phyloP scores from a whole-genome alignment of 1,140 invertebrate species.

The Pseudoatta argentina region DNA sequence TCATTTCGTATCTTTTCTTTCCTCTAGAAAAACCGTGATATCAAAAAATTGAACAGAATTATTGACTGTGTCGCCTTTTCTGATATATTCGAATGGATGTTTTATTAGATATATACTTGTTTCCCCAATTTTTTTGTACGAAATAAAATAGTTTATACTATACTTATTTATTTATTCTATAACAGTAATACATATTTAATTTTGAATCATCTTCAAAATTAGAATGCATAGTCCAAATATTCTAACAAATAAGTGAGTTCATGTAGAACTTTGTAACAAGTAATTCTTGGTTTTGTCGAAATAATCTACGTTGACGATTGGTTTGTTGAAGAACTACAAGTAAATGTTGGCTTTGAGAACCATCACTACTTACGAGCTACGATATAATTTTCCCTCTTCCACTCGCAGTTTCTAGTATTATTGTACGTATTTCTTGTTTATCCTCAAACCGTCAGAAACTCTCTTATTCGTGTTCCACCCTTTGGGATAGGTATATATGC shows the following conservation, averaged over 20 bases:
- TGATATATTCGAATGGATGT: background rate
- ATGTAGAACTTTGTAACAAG: background rate
- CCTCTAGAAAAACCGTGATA: background rate
- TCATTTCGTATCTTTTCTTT: slow-evolving; percentile 4
- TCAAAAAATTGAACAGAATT: background rate
- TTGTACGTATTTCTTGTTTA: slow-evolving; percentile 19
- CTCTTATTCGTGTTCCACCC: background rate
- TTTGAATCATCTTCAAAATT: background rate
- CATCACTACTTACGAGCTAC: background rate
- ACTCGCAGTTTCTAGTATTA: background rate
- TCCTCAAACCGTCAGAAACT: background rate
- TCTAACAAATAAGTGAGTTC: background rate
- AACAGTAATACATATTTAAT: too few species aligned
- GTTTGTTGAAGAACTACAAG: slow-evolving; percentile 3
- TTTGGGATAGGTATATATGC: slow-evolving; percentile 1
- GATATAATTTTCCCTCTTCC: background rate
- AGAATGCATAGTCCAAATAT: background rate
- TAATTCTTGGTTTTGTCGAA: background rate
- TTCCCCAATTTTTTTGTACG: background rate
- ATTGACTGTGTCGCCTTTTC: background rate
- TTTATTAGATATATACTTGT: background rate
- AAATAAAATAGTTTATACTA: background rate
- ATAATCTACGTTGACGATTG: background rate
- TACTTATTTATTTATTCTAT: too few species aligned
- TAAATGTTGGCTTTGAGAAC: background rate